Evolutionary conservation across 2,888 invertebrate species (phyloP).

Genomic region (Geotrupes spiniger): DNA sequence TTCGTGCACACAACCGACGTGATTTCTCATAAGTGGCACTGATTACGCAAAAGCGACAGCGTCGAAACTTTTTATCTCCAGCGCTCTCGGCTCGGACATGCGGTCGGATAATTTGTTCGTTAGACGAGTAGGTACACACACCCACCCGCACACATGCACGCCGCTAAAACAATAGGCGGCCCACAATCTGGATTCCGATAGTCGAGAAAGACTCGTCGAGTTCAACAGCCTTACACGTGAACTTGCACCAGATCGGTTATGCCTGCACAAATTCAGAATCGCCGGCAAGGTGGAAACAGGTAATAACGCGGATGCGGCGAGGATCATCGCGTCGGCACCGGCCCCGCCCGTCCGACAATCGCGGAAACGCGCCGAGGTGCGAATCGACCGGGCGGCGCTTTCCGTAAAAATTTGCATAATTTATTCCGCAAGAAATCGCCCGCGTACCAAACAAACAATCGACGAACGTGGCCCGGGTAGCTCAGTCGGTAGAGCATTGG

Average conservation of each 20-base stretch:
- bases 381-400: too few relatives aligned
- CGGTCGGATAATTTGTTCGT: conserved; percentile 8
- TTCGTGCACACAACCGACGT: too few relatives aligned
- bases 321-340: not conserved
- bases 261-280: conserved; percentile 19
- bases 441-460: too few relatives aligned
- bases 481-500: conserved; percentile 71
- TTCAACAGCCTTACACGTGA: conserved; percentile 30
- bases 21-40: too few relatives aligned
- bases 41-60: too few relatives aligned
- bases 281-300: conserved; percentile 2
- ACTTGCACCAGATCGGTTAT: conserved; percentile 28
- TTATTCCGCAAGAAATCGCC: too few relatives aligned
- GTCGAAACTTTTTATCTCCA: too few relatives aligned
- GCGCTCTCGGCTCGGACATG: too few relatives aligned
- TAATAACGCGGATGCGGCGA: not conserved
- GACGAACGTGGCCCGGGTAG: conserved; percentile 58
- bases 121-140: conserved; percentile 19
- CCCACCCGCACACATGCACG: conserved; percentile 26
- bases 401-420: too few relatives aligned
- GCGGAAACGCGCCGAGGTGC: too few relatives aligned
- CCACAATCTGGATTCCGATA: conserved; percentile 27
- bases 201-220: conserved; percentile 26
- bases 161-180: conserved; percentile 26
- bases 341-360: too few relatives aligned